phyloP scores from a whole-genome alignment of 2,888 invertebrate species.

The Dynastes hyllus region DNA sequence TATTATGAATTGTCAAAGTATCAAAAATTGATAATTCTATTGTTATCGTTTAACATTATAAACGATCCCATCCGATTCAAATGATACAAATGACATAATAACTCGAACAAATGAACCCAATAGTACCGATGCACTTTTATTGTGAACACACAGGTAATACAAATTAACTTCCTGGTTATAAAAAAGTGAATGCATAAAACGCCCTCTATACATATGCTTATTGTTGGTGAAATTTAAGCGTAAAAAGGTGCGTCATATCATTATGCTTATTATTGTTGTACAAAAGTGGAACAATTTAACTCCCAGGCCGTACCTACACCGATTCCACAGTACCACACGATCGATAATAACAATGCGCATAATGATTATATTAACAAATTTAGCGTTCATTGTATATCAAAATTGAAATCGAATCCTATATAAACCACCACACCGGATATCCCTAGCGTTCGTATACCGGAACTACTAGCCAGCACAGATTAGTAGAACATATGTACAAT shows the following conservation, averaged over 20 bases:
- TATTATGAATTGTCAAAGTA: too few species aligned
- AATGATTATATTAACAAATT: constrained; percentile 32
- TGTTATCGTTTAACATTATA: too few species aligned
- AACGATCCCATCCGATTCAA: too few species aligned
- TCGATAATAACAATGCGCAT: not conserved
- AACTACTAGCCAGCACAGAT: not conserved
- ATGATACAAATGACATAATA: too few species aligned
- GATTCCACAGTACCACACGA: not conserved
- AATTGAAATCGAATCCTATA: constrained; percentile 24
- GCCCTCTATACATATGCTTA: constrained; percentile 1
- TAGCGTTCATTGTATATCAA: constrained; percentile 28
- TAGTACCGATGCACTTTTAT: too few species aligned
- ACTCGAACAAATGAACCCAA: too few species aligned
- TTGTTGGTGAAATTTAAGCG: not conserved
- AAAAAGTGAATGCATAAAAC: too few species aligned
- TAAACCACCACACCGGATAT: not conserved
- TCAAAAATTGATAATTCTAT: too few species aligned
- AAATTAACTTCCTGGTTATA: too few species aligned
- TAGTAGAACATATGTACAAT: too few species aligned
- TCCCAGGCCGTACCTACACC: not conserved
- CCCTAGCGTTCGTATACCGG: constrained; percentile 1
- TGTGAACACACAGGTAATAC: too few species aligned
- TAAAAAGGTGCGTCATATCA: constrained; percentile 10
- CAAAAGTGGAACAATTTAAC: constrained; percentile 18
- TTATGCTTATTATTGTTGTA: constrained; percentile 15